phyloP scores from a whole-genome alignment of 2,888 invertebrate species.

The Notodromas monacha region DNA sequence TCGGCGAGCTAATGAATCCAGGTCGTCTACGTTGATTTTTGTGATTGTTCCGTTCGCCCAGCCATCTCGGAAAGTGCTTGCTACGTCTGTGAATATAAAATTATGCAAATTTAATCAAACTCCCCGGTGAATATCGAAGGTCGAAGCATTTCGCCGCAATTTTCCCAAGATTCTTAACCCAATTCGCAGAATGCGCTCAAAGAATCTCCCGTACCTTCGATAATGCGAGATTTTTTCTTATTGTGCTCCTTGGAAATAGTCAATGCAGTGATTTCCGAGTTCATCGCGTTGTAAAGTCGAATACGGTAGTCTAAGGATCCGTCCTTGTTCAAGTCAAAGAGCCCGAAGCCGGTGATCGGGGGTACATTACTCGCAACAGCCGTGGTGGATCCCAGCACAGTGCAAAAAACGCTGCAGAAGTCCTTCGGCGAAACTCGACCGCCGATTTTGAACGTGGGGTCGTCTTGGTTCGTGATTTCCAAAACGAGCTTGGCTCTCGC shows the following conservation, averaged over 20 bases:
- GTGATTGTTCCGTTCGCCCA: slow-evolving; percentile 38
- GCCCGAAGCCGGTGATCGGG: slow-evolving; percentile 26
- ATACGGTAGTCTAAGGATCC: slow-evolving; percentile 44
- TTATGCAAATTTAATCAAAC: too few relatives aligned
- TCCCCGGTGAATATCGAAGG: too few relatives aligned
- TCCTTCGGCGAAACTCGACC: slow-evolving; percentile 38
- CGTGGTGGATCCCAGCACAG: slow-evolving; percentile 21
- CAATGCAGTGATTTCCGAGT: too few relatives aligned
- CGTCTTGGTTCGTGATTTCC: slow-evolving; percentile 30
- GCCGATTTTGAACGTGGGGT: slow-evolving; percentile 26
- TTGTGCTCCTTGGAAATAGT: too few relatives aligned
- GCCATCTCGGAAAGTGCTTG: slow-evolving; percentile 17
- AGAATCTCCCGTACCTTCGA: too few relatives aligned
- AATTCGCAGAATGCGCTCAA: too few relatives aligned
- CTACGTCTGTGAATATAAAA: too few relatives aligned
- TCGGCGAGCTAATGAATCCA: slow-evolving; percentile 48
- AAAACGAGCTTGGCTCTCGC: slow-evolving; percentile 39
- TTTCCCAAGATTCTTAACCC: too few relatives aligned
- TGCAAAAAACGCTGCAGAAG: slow-evolving; percentile 46
- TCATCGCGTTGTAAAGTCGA: slow-evolving; percentile 18
- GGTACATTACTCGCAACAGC: slow-evolving; percentile 13
- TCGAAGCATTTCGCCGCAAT: too few relatives aligned
- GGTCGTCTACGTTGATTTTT: slow-evolving; percentile 38
- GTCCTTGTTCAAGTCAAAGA: slow-evolving; percentile 41
- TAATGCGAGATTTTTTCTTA: too few relatives aligned